These are phyloP conservation scores for Patella pellucida DNA, from an alignment of 2,888 invertebrate genomes.

Conservation along the genomic window DNA sequence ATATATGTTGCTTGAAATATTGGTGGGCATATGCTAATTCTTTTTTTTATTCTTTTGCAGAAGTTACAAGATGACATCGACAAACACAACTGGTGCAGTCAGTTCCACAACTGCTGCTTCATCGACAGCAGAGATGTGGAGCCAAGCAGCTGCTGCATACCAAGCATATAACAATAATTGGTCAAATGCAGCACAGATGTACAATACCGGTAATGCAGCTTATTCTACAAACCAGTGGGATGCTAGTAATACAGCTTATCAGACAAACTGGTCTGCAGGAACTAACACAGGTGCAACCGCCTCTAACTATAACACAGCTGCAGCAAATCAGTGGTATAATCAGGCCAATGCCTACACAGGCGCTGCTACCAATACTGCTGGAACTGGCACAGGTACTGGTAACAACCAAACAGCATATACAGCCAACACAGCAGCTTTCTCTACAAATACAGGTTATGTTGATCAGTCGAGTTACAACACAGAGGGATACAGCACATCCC, in stretches of 20 bases:
- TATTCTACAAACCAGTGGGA: background rate
- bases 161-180: background rate
- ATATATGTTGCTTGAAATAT: background rate
- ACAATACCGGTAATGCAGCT: background rate
- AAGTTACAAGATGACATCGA: background rate
- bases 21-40: background rate
- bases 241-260: background rate
- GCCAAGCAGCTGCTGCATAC: conserved; percentile 1
- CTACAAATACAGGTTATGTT: background rate
- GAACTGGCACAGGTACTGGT: background rate
- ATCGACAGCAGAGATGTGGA: conserved; percentile 2
- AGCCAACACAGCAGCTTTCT: background rate
- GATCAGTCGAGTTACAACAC: background rate
- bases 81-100: background rate
- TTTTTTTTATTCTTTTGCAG: background rate
- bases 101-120: background rate
- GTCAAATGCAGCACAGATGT: conserved; percentile 6
- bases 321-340: background rate
- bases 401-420: background rate
- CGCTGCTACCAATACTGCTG: background rate
- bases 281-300: background rate
- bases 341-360: background rate
- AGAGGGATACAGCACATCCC: background rate
- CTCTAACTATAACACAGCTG: background rate
- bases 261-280: background rate